A percentile compares a stretch with the other conserved stretches of the same genome.
These are phyloP conservation scores for Lampris megalopsis DNA, from an alignment of 2,113 vertebrate genomes.

Conservation along the genomic window DNA sequence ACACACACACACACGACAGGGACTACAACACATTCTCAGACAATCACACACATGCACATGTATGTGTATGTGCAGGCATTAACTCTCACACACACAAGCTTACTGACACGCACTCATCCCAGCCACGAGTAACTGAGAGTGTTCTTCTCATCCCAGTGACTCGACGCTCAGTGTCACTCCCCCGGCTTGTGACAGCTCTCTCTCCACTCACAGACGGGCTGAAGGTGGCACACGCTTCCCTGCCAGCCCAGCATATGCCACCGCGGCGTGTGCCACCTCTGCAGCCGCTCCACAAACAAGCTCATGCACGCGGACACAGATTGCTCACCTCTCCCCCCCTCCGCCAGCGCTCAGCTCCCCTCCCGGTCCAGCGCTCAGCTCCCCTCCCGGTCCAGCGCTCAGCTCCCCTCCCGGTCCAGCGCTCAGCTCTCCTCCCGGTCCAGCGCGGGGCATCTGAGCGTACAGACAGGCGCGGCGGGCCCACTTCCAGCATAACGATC, in stretches of 20 bases:
- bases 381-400: slow-evolving; percentile 38
- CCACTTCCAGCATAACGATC: slow-evolving; percentile 18
- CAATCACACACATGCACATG: slow-evolving; percentile 12
- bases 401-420: slow-evolving; percentile 38
- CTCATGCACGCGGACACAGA: slow-evolving; percentile 41
- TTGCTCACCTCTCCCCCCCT: slow-evolving; percentile 32
- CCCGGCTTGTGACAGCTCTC: slow-evolving; percentile 64
- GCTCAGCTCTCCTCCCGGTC: slow-evolving; percentile 36
- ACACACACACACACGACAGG: slow-evolving; percentile 4
- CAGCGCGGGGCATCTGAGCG: slow-evolving; percentile 35
- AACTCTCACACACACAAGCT: slow-evolving; percentile 5
- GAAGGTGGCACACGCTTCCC: slow-evolving; percentile 57
- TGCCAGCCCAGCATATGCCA: slow-evolving; percentile 57
- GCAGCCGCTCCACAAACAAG: slow-evolving; percentile 30
- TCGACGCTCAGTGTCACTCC: slow-evolving; percentile 23
- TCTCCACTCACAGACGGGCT: slow-evolving; percentile 46
- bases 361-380: slow-evolving; percentile 42
- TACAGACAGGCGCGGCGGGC: slow-evolving; percentile 34
- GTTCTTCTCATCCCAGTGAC: slow-evolving; percentile 30
- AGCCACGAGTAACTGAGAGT: slow-evolving; percentile 52
- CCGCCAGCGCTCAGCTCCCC: slow-evolving; percentile 20
- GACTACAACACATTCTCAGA: no score
- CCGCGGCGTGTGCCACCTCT: slow-evolving; percentile 40
- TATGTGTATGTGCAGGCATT: slow-evolving; percentile 20
- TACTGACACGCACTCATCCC: slow-evolving; percentile 1